Evolutionary conservation across 1,140 invertebrate species (phyloP), one percentile per base, ranked within the genome.

Genomic region (Drosophila kurseongensis): DNA sequence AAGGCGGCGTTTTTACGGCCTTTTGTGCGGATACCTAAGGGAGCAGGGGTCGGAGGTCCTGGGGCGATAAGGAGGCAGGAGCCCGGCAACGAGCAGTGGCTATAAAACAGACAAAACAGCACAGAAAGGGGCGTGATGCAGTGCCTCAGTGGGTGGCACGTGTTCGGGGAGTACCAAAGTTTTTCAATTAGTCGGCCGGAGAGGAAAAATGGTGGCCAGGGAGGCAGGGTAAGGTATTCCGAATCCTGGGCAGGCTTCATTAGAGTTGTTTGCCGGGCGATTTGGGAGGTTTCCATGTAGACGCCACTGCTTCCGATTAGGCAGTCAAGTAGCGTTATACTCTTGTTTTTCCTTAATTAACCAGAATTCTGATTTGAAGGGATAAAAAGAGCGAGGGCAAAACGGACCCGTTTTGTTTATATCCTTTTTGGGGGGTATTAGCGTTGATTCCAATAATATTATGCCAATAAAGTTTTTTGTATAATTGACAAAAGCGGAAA

Each of bases 211-310:
- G 5, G 29, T 5, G 29, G 10, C 8, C 16, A 36, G 2, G 1
- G 8, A 4, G 1, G 8, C 35, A 9, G 45, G 9, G 47, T 23
- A 13, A 5, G 13, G 27, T 48, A 10, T n/a, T 16, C n/a, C 42
- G 14, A 38, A 23, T 35, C 41, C 36, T 41, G 16, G 51, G 29
- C 52, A 47, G 66, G 66, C 68, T 71, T 71, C 68, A 71, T 71
- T 71, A 71, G 68, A 72, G 42, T 71, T 72, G 66, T 72, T 72
- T 72, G 68, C 54, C 54, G 68, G 66, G 35, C 38, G 68, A 72
- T 72, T 72, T 71, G 66, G 65, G 52, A 71, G 68, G 44, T 71
- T 58, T 71, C 44, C 42, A 71, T 48, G 51, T 50, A 65, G 52
- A 57, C 32, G 44, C 29, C 23, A 44, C 29, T 36, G 18, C 47